Conservation (phyloP, 2,797 vertebrate species). For the Darevskia mixta region DNA sequence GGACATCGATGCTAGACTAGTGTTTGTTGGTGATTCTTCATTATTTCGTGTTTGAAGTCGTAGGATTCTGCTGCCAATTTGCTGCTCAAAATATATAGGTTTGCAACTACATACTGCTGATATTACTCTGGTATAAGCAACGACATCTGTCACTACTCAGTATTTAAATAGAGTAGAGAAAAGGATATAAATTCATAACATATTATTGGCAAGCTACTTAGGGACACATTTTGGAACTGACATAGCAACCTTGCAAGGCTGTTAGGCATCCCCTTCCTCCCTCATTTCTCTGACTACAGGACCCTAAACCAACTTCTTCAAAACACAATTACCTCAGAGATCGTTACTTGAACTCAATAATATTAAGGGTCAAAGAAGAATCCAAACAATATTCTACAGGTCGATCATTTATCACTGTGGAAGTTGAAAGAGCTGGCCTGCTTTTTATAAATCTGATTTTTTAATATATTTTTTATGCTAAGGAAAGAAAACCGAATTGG, state of each 20-base stretch:
- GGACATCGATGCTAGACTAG: neutral
- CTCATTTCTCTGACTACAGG: neutral
- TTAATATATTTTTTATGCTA: neutral
- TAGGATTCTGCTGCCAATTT: neutral
- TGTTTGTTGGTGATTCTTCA: neutral
- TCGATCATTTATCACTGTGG: constrained; percentile 35
- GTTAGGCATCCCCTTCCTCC: neutral
- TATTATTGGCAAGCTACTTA: neutral
- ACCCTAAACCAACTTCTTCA: neutral
- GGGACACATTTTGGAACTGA: neutral
- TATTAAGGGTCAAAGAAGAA: constrained; percentile 47
- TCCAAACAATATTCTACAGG: constrained; percentile 46
- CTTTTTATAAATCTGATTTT: neutral
- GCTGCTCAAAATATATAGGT: neutral
- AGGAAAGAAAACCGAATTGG: neutral
- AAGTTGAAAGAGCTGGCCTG: constrained; percentile 10
- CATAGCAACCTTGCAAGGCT: neutral
- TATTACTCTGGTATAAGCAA: neutral
- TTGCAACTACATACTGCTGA: neutral
- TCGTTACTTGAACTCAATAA: constrained; percentile 36
- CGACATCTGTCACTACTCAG: neutral
- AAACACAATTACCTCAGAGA: neutral
- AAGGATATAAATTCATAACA: neutral
- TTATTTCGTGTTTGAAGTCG: neutral
- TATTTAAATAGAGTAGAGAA: neutral